Base-by-base conservation (phyloP, 2,888 invertebrate genomes). In the Eucriotettix oculatus region DNA sequence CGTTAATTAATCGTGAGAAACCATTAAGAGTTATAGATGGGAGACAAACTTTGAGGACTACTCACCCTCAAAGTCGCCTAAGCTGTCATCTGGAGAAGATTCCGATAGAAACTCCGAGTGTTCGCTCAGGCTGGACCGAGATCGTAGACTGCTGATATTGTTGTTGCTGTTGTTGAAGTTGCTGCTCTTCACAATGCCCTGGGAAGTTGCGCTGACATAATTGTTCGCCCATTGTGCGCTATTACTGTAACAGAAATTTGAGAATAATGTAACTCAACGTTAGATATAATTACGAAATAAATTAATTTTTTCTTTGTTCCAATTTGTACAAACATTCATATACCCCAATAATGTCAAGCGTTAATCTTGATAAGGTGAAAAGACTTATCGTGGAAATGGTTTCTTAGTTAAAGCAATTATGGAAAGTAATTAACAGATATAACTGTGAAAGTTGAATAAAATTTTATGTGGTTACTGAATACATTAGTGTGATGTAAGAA, bases 61-160 rank as follows among this genome's bases (percentile, higher is more conserved):
- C 61, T 68, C 69, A 78, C 78, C 78, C 72, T 78, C 78, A 70
- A 73, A 78, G 64, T 79, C 78, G 52, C 75, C 71, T 52, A 78
- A 70, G 69, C 78, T 78, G 69, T 79, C 79, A 70, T 78, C 75
- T 66, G 78, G 78, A 59, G 76, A 77, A 43, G 73, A 74, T 64
- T 72, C 74, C 60, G 72, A 72, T 43, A 64, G 56, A 54, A 61
- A 58, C 48, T 63, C 64, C 12, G 60, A 62, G 56, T 59, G 59
- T 12, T 58, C 56, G 61, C 59, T 62, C 62, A 59, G 61, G 55
- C 61, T 64, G 58, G 63, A 43, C 12, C 57, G 61, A 17, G 52
- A 58, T 53, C 48, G 42, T 52, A 55, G 55, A 16, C 59, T 57
- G 58, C 41, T 61, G 43, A 16, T 57, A 60, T 40, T 67, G 69